A percentile compares a stretch with the other conserved stretches of the same genome.
These are phyloP conservation scores for Megatriorchis doriae DNA, from an alignment of 2,113 vertebrate genomes.

Conservation along the genomic window DNA sequence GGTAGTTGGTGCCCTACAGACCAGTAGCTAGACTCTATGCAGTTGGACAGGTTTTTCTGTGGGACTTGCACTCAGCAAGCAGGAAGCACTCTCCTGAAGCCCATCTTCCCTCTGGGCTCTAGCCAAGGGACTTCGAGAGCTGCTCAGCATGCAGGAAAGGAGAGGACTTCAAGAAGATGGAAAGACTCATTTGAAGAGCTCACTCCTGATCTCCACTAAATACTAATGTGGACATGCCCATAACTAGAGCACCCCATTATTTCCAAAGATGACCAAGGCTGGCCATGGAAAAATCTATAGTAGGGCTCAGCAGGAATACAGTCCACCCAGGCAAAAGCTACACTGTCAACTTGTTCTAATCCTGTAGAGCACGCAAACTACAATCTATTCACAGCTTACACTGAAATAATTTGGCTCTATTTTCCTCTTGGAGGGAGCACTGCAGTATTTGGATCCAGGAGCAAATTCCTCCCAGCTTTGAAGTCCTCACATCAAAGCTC, in stretches of 20 bases:
- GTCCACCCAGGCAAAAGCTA: background rate
- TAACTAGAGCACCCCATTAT: background rate
- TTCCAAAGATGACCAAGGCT: background rate
- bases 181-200: background rate
- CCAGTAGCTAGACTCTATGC: fast-evolving
- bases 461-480: background rate
- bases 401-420: background rate
- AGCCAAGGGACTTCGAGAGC: background rate
- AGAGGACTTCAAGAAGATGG: background rate
- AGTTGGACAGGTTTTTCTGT: fast-evolving
- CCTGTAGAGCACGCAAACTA: background rate
- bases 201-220: background rate
- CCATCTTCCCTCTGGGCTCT: background rate
- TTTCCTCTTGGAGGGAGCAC: background rate
- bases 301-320: background rate
- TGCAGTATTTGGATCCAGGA: background rate
- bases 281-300: background rate
- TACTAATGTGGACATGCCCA: fast-evolving
- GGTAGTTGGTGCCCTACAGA: background rate
- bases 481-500: background rate
- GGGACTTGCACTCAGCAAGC: background rate
- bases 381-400: background rate
- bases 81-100: background rate
- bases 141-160: background rate
- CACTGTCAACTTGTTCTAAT: background rate